These are phyloP conservation scores for Gobius niger DNA, from an alignment of 2,113 vertebrate species.

Conservation along the genomic window DNA sequence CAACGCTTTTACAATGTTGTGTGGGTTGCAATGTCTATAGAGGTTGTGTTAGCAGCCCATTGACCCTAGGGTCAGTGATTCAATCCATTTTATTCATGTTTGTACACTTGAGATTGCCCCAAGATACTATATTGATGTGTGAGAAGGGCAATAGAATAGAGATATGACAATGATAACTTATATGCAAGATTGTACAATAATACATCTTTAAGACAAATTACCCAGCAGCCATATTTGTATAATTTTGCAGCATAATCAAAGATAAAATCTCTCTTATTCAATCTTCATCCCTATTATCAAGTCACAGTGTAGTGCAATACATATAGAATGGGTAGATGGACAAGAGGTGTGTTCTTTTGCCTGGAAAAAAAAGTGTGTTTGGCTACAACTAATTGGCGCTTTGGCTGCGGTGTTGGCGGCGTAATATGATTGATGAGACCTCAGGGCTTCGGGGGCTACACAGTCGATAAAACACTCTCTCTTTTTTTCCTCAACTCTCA, in stretches of 20 bases:
- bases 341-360: neutral
- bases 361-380: neutral
- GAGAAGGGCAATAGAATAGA: neutral
- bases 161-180: neutral
- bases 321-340: neutral
- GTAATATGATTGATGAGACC: constrained; percentile 39
- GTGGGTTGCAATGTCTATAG: neutral
- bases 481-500: constrained; percentile 10
- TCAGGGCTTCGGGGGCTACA: constrained; percentile 11
- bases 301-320: neutral
- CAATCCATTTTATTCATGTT: constrained; percentile 2
- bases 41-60: neutral
- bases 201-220: neutral
- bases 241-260: neutral
- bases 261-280: neutral
- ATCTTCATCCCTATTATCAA: neutral
- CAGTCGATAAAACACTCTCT: constrained; percentile 14
- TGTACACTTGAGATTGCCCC: neutral
- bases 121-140: neutral
- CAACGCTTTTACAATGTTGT: neutral
- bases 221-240: neutral
- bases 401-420: constrained; percentile 19
- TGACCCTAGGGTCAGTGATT: neutral
- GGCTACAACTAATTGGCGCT: constrained; percentile 7
- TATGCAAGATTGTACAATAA: neutral